Evolutionary conservation across 1,140 invertebrate species (phyloP).

Genomic region (Drosophila nigromelanica): DNA sequence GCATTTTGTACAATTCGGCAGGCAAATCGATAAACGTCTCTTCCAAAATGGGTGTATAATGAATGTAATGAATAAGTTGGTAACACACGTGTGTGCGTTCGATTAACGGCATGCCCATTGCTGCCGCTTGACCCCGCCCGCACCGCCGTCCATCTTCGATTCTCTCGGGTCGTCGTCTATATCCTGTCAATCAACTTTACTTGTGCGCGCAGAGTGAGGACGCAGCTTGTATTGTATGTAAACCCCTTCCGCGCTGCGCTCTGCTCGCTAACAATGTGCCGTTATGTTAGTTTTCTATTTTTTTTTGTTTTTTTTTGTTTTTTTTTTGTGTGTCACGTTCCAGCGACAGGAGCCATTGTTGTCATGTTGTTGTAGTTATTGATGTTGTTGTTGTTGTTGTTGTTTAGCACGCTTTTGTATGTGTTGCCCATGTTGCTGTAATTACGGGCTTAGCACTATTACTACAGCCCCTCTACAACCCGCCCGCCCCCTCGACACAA

Average conservation of each 20-base stretch:
- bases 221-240: conserved; percentile 57
- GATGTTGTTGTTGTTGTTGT: conserved; percentile 45
- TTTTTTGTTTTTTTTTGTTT: conserved; percentile 5
- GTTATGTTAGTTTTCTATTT: conserved; percentile 18
- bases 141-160: not conserved
- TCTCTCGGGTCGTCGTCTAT: conserved; percentile 32
- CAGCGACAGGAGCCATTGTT: conserved; percentile 37
- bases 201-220: conserved; percentile 39
- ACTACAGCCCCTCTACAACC: conserved; percentile 6
- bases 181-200: conserved; percentile 73
- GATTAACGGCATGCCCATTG: conserved; percentile 47
- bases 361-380: conserved; percentile 31
- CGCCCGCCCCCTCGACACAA: conserved; percentile 19
- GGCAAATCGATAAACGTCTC: conserved; percentile 72
- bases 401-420: conserved; percentile 52
- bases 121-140: not conserved
- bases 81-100: conserved; percentile 62
- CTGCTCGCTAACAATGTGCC: conserved; percentile 17
- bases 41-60: conserved; percentile 13
- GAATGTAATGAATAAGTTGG: conserved; percentile 63
- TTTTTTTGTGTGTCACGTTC: conserved; percentile 26
- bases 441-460: conserved; percentile 41
- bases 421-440: conserved; percentile 59
- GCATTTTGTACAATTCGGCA: conserved; percentile 62
- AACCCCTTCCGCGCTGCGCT: not conserved